Evolutionary conservation across 1,140 invertebrate genomes (phyloP).

Genomic region (Danaus melanippus): DNA sequence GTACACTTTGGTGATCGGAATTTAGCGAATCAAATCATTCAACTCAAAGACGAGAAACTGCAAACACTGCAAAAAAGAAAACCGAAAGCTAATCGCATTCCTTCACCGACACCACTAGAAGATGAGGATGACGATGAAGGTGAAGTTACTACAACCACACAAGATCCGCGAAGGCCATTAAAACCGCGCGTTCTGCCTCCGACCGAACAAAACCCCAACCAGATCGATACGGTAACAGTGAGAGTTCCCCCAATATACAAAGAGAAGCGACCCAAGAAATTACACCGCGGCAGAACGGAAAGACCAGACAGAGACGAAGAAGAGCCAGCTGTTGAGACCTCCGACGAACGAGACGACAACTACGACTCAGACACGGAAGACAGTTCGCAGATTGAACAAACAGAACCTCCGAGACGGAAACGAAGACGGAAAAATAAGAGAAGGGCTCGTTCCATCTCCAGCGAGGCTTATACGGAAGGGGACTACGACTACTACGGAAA

Average conservation of each 20-base stretch:
- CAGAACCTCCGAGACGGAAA: constrained; percentile 39
- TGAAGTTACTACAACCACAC: constrained; percentile 62
- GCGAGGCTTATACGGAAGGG: constrained; percentile 32
- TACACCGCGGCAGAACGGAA: constrained; percentile 40
- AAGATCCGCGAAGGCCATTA: constrained; percentile 52
- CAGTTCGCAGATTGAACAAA: constrained; percentile 23
- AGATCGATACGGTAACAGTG: constrained; percentile 68
- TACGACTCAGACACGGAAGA: constrained; percentile 39
- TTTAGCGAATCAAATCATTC: constrained; percentile 32
- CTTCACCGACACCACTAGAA: constrained; percentile 27
- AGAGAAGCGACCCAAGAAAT: constrained; percentile 60
- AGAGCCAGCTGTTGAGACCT: constrained; percentile 12
- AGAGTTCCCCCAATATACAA: constrained; percentile 65
- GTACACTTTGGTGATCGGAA: constrained; percentile 61
- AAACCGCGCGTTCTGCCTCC: constrained; percentile 61
- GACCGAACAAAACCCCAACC: constrained; percentile 64
- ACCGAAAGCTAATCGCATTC: constrained; percentile 32
- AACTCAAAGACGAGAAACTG: constrained; percentile 26
- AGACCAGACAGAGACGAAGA: constrained; percentile 39
- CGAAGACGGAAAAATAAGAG: constrained; percentile 47
- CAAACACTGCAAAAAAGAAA: constrained; percentile 31
- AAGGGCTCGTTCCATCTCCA: constrained; percentile 29
- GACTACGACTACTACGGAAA: constrained; percentile 59
- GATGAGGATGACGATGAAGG: constrained; percentile 34
- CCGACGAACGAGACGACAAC: constrained; percentile 24